A percentile compares a stretch with the other conserved stretches of the same genome.
These are phyloP conservation scores for Lasioglossum zephyrum DNA, from an alignment of 2,888 invertebrate genomes.

Conservation along the genomic window DNA sequence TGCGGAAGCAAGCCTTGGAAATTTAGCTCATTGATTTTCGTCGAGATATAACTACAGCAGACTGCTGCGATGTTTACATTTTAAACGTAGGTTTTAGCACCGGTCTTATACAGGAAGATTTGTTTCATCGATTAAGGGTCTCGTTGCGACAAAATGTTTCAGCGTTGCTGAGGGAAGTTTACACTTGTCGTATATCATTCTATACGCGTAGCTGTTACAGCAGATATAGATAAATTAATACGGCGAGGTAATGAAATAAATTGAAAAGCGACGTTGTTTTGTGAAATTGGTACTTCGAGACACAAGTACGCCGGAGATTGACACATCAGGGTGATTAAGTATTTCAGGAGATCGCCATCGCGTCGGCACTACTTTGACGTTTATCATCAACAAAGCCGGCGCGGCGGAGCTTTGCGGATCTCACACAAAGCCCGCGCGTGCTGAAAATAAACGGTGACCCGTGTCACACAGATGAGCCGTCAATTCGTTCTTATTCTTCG, in stretches of 20 bases:
- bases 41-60: neutral
- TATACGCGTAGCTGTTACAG: neutral
- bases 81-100: neutral
- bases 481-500: conserved; percentile 29
- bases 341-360: neutral
- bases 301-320: neutral
- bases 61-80: neutral
- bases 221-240: neutral
- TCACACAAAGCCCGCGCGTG: neutral
- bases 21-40: neutral
- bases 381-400: conserved; percentile 24
- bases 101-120: neutral
- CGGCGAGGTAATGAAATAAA: neutral
- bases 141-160: neutral
- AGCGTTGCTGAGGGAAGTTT: neutral
- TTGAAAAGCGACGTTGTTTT: neutral
- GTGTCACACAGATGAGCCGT: neutral
- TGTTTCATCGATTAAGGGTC: neutral
- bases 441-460: conserved; percentile 28
- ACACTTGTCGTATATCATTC: neutral
- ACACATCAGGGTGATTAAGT: neutral
- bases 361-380: conserved; percentile 26
- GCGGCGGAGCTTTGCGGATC: neutral
- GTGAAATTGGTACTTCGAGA: neutral
- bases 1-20: neutral